phyloP scores from a whole-genome alignment of 2,113 vertebrate species.

The Corythornis vintsioides region DNA sequence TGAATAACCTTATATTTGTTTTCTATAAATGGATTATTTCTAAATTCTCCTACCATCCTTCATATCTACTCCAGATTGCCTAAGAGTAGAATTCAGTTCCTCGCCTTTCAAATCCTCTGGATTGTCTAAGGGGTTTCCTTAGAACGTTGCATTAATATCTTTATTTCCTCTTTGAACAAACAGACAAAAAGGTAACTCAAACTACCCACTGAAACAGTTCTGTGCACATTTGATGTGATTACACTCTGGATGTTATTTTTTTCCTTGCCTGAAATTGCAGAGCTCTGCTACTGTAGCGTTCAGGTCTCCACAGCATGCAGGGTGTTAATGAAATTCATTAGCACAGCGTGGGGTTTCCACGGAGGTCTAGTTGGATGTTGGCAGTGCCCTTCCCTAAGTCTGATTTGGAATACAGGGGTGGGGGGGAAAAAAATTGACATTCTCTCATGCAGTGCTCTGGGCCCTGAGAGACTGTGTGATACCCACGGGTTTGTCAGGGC shows the following conservation, averaged over 20 bases:
- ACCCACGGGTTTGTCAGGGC: neutral
- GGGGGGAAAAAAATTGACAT: neutral
- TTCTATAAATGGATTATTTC: neutral
- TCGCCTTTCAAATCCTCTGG: neutral
- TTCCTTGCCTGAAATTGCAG: neutral
- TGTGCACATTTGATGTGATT: slow-evolving; percentile 46
- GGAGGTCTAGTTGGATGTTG: neutral
- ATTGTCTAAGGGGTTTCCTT: neutral
- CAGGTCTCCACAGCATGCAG: neutral
- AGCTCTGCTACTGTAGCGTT: neutral
- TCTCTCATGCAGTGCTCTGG: neutral
- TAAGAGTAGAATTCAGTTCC: neutral
- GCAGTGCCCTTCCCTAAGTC: neutral
- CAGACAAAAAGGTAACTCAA: neutral
- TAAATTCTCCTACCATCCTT: neutral
- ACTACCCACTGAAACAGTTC: slow-evolving; percentile 31
- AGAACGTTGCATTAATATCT: neutral
- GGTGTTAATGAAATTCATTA: neutral
- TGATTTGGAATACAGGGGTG: neutral
- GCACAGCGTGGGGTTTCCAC: neutral
- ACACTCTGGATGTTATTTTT: slow-evolving; percentile 12
- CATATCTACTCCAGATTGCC: neutral
- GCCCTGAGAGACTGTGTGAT: neutral
- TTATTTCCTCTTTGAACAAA: neutral
- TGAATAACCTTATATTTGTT: neutral